phyloP scores from a whole-genome alignment of 2,797 vertebrate species.

The Vipera ursinii region DNA sequence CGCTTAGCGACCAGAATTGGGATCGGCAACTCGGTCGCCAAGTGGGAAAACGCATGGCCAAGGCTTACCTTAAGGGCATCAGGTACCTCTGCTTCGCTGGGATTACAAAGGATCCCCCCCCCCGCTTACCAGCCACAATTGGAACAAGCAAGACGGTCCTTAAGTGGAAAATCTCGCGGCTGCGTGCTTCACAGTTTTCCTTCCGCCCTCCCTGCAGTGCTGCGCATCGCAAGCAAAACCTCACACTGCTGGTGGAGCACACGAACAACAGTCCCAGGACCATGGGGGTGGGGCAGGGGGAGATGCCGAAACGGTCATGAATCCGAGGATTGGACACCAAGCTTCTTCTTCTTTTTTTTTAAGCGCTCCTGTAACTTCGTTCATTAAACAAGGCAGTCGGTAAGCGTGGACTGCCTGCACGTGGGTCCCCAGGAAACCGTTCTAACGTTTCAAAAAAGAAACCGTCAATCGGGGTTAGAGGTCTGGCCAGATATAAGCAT shows the following conservation, averaged over 20 bases:
- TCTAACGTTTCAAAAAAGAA: not conserved
- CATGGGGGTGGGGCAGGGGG: no score
- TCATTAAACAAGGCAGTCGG: not conserved
- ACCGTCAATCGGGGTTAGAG: not conserved
- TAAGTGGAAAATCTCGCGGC: no score
- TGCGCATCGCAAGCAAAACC: not conserved
- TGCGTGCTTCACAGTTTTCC: not conserved
- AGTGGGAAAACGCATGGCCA: no score
- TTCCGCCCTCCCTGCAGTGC: not conserved
- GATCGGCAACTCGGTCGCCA: no score
- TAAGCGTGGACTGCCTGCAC: not conserved
- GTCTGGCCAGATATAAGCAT: not conserved
- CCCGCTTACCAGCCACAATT: no score
- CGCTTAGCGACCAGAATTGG: accelerated
- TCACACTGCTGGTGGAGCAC: not conserved
- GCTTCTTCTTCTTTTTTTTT: not conserved
- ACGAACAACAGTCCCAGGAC: not conserved
- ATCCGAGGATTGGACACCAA: not conserved
- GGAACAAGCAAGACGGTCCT: accelerated
- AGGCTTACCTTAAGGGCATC: no score
- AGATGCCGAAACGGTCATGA: not conserved
- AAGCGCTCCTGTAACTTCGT: not conserved
- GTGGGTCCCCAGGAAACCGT: not conserved
- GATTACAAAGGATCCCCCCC: no score
- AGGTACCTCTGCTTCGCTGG: no score